Evolutionary conservation across 2,113 vertebrate genomes (phyloP), one percentile per base, ranked within the genome.

Genomic region (Engraulis encrasicolus): DNA sequence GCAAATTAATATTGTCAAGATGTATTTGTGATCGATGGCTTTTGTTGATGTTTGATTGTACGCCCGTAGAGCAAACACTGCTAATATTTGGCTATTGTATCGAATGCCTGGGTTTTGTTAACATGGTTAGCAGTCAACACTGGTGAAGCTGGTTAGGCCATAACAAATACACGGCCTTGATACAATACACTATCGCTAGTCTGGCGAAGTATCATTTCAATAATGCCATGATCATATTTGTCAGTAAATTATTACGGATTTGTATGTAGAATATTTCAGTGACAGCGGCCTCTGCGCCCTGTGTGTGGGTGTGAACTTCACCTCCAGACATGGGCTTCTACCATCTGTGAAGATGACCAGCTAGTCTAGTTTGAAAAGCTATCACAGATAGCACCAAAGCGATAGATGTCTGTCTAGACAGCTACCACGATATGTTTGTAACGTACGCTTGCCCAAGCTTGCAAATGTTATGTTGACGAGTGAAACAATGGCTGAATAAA

Each of bases 81-180:
- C 20, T 74, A 34, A 74, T 34, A 14, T n/a, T 74, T 74, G 27
- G 58, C 58, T 4, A 61, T 61, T 6, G 27, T 61, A 74, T 34
- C 66, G 31, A 74, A 74, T 15, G 54, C 40, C 40, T 45, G 40
- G 40, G 20, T 23, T 58, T 58, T 58, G 66, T 74, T 74, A 74
- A 34, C 61, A 71, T 71, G 12, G 31, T 23, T 14, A 71, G 66
- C 66, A 74, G 61, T 34, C 61, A 71, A 3, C 12, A 14, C 31
- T 74, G 31, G 66, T 74, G 12, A 74, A 15, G 66, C 27, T 71
- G 66, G 66, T 74, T 74, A 74, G 66, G 66, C 66, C 66, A 74
- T 31, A 74, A 74, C 66, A 74, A 74, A 74, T 34, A 34, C 66
- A 74, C 66, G 66, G 66, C 66, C 66, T 74, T 27, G 27, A 17